phyloP scores from a whole-genome alignment of 2,888 invertebrate genomes.

The Hylaea fasciaria region DNA sequence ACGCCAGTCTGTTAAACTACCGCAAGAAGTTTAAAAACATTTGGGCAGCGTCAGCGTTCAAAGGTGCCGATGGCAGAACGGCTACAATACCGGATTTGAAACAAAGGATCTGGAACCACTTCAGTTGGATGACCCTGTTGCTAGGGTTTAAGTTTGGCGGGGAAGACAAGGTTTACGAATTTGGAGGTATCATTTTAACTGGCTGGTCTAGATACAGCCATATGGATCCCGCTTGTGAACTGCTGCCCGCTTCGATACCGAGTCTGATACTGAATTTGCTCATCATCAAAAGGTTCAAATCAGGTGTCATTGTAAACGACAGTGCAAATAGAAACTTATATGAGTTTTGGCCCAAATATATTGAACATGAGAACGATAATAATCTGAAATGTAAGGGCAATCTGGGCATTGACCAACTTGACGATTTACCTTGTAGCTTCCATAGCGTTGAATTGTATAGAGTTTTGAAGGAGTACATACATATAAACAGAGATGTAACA shows the following conservation, averaged over 20 bases:
- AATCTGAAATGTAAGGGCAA: not conserved
- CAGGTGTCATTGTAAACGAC: constrained; percentile 40
- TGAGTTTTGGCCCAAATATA: not conserved
- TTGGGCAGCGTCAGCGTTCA: constrained; percentile 94
- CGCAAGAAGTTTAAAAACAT: constrained; percentile 85
- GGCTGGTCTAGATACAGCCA: constrained; percentile 91
- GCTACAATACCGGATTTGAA: constrained; percentile 82
- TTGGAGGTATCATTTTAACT: constrained; percentile 88
- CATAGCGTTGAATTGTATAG: constrained; percentile 48
- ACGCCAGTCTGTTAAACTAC: constrained; percentile 56
- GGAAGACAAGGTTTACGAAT: constrained; percentile 54
- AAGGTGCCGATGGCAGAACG: constrained; percentile 88
- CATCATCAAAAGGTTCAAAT: constrained; percentile 65
- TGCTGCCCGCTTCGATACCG: constrained; percentile 86
- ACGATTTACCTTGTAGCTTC: constrained; percentile 49
- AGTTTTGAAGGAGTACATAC: constrained; percentile 38
- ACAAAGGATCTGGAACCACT: constrained; percentile 89
- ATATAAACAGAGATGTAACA: constrained; percentile 33
- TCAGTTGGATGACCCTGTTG: constrained; percentile 88
- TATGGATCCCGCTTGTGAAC: constrained; percentile 87
- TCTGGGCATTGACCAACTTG: constrained; percentile 8
- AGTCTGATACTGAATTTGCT: constrained; percentile 86
- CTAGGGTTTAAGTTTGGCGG: constrained; percentile 75
- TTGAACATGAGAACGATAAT: not conserved
- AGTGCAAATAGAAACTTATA: constrained; percentile 6